Base-by-base conservation (phyloP, 2,113 vertebrate genomes). In the Labrus mixtus region DNA sequence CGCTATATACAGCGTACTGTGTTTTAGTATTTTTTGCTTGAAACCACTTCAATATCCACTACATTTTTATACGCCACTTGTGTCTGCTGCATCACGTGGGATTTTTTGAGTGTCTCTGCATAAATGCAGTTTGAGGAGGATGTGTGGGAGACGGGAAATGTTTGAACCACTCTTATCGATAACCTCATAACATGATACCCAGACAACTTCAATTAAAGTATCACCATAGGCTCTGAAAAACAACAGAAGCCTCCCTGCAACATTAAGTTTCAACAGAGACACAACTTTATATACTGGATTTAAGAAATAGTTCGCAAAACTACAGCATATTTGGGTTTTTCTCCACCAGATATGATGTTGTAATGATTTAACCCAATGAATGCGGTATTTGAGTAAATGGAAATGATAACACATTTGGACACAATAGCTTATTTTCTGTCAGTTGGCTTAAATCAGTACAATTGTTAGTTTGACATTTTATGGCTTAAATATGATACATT, bases 21-120 rank as follows among this genome's bases (percentile, higher is more conserved):
- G 53, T 81, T 81, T 80, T 58, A 68, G 37, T 69, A 33, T 29
- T 68, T 68, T 81, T 78, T 22, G 51, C 50, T 76, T 69, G n/a
- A 82, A 79, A 76, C 53, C 68, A 77, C 63, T 73, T 87, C 75
- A 82, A 13, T 50, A 51, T 51, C 63, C 67, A 33, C 51, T 59
- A 62, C 19, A 69, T 59, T 59, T 82, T 22, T 39, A 53, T 55
- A 6, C 12, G 4, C 45, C 33, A 39, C 2, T 15, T 62, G 63
- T 68, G 65, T 73, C 61, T 55, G 62, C 74, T 78, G 59, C 48
- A 56, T 89, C 87, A 73, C 48, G 50, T 23, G 29, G 78, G 68
- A 79, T 76, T 72, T 72, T 72, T 71, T 39, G 76, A 86, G 45
- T 68, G 60, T 29, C 45, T 78, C 37, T 64, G 64, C 39, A 70